Evolutionary conservation across 30 jellyfish, hydroid and myxozoan species (phyloP).

Genomic region (Aurelia sp.): DNA sequence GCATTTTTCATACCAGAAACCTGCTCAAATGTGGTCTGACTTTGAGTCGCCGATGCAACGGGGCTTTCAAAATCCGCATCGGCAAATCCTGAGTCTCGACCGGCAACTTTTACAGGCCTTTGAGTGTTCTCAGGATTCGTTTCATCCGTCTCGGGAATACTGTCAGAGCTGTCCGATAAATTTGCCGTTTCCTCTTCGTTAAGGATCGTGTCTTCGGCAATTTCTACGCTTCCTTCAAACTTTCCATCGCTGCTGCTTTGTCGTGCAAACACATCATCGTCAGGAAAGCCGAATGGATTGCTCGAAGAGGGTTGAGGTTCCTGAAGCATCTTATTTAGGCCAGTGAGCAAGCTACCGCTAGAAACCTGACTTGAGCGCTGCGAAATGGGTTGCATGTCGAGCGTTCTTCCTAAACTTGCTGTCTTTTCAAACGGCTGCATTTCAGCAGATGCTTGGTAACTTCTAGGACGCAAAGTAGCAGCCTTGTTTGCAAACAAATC

Average conservation of each 20-base stretch:
- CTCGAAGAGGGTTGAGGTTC: conserved; percentile 36
- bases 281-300: conserved; percentile 23
- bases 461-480: conserved; percentile 39
- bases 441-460: background rate
- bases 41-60: conserved; percentile 8
- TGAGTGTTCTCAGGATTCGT: background rate
- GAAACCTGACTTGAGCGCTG: conserved; percentile 35
- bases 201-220: conserved; percentile 31
- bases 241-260: conserved; percentile 2
- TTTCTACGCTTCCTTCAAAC: conserved; percentile 19
- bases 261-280: conserved; percentile 24
- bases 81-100: background rate
- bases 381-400: background rate
- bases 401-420: conserved; percentile 44
- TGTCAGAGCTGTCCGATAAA: conserved; percentile 22
- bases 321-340: conserved; percentile 56
- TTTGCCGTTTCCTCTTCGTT: conserved; percentile 18
- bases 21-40: background rate
- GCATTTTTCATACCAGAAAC: background rate
- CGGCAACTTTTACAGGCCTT: background rate
- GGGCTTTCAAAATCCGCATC: background rate
- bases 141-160: conserved; percentile 2
- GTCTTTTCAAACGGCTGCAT: background rate
- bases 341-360: conserved; percentile 58
- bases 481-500: conserved; percentile 39